These are phyloP conservation scores for Perccottus glenii DNA, from an alignment of 2,113 vertebrate genomes.

Conservation along the genomic window DNA sequence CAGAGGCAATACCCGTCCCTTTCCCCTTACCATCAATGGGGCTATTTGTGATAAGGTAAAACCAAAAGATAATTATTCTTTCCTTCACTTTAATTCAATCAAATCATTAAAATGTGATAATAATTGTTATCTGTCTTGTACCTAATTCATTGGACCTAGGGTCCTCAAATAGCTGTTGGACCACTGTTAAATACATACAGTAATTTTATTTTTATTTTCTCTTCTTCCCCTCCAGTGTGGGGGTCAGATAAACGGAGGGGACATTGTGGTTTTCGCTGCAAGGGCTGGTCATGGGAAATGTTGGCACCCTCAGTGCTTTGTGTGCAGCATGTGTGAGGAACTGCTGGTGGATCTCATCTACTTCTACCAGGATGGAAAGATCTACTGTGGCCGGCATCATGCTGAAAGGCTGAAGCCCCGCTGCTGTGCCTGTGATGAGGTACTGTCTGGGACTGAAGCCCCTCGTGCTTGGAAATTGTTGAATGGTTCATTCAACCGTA, in stretches of 20 bases:
- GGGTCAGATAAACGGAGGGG: conserved; percentile 92
- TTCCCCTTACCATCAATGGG: conserved; percentile 92
- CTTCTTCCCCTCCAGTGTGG: conserved; percentile 81
- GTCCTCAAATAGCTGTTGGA: background rate
- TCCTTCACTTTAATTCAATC: background rate
- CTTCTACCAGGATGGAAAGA: conserved; percentile 96
- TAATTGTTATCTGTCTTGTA: background rate
- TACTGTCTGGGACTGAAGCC: conserved; percentile 63
- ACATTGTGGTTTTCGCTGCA: conserved; percentile 93
- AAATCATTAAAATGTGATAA: background rate
- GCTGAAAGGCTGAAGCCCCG: conserved; percentile 95
- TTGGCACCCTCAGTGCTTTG: conserved; percentile 98
- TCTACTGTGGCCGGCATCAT: conserved; percentile 94
- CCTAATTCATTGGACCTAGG: background rate
- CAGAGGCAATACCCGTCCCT: conserved; percentile 91
- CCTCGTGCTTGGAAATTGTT: conserved; percentile 36
- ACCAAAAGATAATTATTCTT: rapidly evolving
- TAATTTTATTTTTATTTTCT: background rate
- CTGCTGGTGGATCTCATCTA: conserved; percentile 97
- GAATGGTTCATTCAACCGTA: conserved; percentile 40
- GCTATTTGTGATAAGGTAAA: conserved; percentile 94
- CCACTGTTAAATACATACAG: too few species aligned
- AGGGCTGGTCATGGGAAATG: conserved; percentile 89
- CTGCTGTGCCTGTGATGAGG: conserved; percentile 96
- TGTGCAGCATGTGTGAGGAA: conserved; percentile 91